Conservation (phyloP, 2,113 vertebrate genomes). For the Malurus melanocephalus region DNA sequence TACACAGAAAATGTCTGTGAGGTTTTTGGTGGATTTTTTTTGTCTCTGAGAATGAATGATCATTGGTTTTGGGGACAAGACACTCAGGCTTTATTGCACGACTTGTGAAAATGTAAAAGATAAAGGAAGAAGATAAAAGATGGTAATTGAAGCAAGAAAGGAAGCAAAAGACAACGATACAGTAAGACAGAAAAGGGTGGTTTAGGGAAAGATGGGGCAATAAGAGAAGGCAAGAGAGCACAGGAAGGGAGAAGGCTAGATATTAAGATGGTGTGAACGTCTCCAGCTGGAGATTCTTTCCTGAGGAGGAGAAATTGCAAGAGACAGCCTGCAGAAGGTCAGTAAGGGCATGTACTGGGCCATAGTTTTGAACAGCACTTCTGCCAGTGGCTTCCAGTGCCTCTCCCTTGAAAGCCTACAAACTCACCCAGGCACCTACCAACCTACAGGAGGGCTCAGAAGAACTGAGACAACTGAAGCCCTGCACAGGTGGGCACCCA, state of each 20-base stretch:
- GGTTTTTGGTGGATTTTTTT: neutral
- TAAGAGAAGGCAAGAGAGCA: neutral
- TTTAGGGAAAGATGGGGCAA: neutral
- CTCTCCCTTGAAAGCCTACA: neutral
- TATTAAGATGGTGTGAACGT: neutral
- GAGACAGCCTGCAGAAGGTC: neutral
- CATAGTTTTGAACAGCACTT: neutral
- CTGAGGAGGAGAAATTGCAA: neutral
- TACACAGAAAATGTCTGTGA: neutral
- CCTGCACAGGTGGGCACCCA: neutral
- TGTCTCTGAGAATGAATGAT: neutral
- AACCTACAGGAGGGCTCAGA: neutral
- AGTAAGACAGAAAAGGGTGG: neutral
- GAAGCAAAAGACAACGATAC: neutral
- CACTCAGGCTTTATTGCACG: neutral
- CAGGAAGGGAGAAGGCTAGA: neutral
- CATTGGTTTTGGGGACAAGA: neutral
- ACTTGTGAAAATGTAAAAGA: neutral
- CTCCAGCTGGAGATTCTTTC: neutral
- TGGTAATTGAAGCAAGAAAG: neutral
- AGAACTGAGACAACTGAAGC: rapidly evolving
- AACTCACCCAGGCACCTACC: neutral
- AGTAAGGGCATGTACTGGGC: neutral
- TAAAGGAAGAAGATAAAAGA: neutral
- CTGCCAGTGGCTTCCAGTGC: neutral